phyloP scores from a whole-genome alignment of 2,113 vertebrate species.

The Callithrix jacchus region DNA sequence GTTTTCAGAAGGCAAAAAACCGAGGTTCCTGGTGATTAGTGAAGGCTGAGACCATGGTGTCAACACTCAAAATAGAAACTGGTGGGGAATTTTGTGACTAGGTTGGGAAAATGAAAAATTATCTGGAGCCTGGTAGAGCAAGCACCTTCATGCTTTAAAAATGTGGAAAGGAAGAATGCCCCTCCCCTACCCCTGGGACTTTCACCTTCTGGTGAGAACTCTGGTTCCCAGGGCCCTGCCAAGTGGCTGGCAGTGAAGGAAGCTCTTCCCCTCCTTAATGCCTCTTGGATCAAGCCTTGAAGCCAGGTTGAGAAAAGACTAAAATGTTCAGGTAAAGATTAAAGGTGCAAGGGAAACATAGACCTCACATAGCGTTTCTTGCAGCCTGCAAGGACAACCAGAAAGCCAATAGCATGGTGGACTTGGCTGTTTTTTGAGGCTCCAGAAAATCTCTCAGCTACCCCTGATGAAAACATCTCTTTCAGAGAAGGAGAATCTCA shows the following conservation, averaged over 20 bases:
- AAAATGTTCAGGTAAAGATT: background rate
- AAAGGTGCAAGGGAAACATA: background rate
- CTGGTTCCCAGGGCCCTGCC: background rate
- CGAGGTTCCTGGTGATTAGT: slow-evolving; percentile 26
- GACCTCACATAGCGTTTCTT: background rate
- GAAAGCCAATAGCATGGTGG: background rate
- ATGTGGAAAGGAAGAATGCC: background rate
- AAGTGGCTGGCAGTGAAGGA: background rate
- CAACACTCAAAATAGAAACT: slow-evolving; percentile 51
- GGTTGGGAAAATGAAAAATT: slow-evolving; percentile 26
- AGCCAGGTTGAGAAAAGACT: background rate
- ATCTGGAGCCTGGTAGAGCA: background rate
- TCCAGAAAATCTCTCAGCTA: background rate
- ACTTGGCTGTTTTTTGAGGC: background rate
- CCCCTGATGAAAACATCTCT: background rate
- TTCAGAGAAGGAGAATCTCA: background rate
- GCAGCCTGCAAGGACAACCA: background rate
- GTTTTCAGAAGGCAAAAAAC: slow-evolving; percentile 19
- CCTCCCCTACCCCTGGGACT: background rate
- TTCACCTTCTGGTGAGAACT: background rate
- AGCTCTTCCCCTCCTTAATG: background rate
- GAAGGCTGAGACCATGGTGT: slow-evolving; percentile 54
- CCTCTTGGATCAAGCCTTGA: background rate
- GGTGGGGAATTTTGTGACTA: slow-evolving; percentile 50
- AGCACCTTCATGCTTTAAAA: background rate